A percentile compares a stretch with the other conserved stretches of the same genome.
Evolutionary conservation across 2,113 vertebrate species (phyloP).

Genomic region (Barnardius zonarius): DNA sequence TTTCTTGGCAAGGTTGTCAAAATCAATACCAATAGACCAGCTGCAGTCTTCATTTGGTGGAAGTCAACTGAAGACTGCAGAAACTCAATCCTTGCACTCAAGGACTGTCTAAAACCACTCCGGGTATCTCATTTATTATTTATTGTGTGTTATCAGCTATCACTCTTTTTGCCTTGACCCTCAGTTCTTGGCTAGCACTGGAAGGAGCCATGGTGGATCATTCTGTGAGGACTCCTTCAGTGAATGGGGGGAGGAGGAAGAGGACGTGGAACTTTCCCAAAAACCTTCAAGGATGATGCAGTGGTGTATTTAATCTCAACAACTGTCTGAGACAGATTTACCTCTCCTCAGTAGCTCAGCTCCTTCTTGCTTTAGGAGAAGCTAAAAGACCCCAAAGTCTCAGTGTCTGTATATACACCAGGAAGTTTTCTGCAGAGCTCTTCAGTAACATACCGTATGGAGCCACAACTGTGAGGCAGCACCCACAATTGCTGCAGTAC

Average conservation of each 20-base stretch:
- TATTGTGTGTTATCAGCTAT: background rate
- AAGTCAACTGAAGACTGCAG: background rate
- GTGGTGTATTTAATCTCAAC: background rate
- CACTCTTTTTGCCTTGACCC: background rate
- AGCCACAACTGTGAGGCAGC: background rate
- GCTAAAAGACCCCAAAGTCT: rapidly evolving
- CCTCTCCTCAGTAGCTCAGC: background rate
- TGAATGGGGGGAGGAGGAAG: background rate
- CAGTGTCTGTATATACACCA: background rate
- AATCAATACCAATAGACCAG: background rate
- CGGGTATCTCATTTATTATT: background rate
- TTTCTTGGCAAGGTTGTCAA: background rate
- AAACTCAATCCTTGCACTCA: background rate
- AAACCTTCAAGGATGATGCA: background rate
- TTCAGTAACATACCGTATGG: background rate
- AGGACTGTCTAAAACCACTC: background rate
- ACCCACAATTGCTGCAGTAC: background rate
- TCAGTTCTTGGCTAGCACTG: background rate
- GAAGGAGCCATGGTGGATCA: rapidly evolving
- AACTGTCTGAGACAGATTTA: background rate
- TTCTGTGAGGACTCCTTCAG: background rate
- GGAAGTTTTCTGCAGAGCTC: background rate
- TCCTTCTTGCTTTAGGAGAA: background rate
- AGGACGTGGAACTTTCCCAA: background rate
- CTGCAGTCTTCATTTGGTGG: background rate